phyloP scores from a whole-genome alignment of 2,888 invertebrate genomes.

The Lumbricus terrestris region DNA sequence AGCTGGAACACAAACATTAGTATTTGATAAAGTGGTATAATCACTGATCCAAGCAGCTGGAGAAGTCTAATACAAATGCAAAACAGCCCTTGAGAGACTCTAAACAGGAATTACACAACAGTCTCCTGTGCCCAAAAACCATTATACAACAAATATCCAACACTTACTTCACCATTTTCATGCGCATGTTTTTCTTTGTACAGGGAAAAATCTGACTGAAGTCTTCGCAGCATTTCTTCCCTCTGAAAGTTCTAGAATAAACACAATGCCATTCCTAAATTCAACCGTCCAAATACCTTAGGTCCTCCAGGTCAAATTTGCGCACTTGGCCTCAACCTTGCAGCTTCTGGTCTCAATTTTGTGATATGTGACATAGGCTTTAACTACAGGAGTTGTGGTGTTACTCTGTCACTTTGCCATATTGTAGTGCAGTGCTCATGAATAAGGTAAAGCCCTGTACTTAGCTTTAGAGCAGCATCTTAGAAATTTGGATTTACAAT shows the following conservation, averaged over 20 bases:
- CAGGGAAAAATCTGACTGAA: slow-evolving; percentile 48
- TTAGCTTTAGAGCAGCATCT: no score
- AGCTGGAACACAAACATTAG: no score
- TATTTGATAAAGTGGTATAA: no score
- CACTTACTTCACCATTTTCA: slow-evolving; percentile 30
- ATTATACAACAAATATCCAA: not conserved
- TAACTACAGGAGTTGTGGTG: not conserved
- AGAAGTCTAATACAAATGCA: no score
- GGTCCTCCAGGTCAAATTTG: not conserved
- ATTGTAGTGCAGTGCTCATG: no score
- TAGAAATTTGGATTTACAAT: no score
- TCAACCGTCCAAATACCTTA: not conserved
- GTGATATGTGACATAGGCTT: not conserved
- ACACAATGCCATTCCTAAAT: not conserved
- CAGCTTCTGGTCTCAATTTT: not conserved
- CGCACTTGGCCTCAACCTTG: not conserved
- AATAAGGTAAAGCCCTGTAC: no score
- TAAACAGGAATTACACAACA: no score
- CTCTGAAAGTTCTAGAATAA: slow-evolving; percentile 38
- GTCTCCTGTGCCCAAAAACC: not conserved
- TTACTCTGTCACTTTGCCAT: not conserved
- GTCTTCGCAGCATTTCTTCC: slow-evolving; percentile 48
- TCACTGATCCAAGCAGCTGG: no score
- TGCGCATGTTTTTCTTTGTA: slow-evolving; percentile 52
- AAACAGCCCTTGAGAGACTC: no score